Evolutionary conservation across 2,797 vertebrate genomes (phyloP).

Genomic region (Poecilia velifera): DNA sequence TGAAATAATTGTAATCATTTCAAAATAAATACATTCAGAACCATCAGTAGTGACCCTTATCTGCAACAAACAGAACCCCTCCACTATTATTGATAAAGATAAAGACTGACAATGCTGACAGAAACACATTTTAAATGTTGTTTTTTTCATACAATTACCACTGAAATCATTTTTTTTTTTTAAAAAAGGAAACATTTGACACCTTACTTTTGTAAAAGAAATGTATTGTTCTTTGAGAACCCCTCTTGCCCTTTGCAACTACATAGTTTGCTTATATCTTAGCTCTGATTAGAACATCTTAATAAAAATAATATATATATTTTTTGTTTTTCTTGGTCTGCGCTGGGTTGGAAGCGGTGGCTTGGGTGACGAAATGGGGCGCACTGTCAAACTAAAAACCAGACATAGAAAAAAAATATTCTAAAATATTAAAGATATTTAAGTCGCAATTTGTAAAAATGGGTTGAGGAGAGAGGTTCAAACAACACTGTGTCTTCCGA

Average conservation of each 20-base stretch:
- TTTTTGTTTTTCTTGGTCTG: neutral
- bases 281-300: neutral
- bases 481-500: neutral
- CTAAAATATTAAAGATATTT: neutral
- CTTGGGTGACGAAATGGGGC: neutral
- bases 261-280: neutral
- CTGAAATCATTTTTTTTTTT: neutral
- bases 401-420: neutral
- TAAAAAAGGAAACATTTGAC: neutral
- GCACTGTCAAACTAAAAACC: neutral
- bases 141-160: neutral
- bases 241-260: neutral
- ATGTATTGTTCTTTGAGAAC: neutral
- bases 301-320: neutral
- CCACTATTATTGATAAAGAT: neutral
- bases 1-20: neutral
- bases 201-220: neutral
- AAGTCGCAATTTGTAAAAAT: neutral
- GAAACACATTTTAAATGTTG: neutral
- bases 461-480: neutral
- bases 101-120: neutral
- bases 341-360: neutral
- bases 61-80: neutral
- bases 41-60: neutral
- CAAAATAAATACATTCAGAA: neutral